Conservation (phyloP, 2,797 vertebrate genomes). For the Heliangelus exortis region DNA sequence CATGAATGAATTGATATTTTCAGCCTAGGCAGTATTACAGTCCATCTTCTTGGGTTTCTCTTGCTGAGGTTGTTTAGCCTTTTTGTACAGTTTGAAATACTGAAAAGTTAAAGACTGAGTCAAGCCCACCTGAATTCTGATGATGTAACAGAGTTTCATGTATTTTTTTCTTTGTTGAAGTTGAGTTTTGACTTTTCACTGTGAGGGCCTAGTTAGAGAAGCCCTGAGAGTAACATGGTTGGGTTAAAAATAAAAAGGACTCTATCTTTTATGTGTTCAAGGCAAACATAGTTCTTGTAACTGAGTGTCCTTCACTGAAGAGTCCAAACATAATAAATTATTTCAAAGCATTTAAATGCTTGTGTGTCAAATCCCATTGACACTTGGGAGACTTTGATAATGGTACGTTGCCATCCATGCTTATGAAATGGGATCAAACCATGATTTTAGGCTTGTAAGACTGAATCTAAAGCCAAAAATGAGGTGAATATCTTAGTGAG, state of each 20-base stretch:
- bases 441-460: not conserved
- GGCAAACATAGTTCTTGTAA: not conserved
- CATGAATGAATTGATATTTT: not conserved
- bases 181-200: not conserved
- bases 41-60: not conserved
- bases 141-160: not conserved
- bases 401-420: not conserved
- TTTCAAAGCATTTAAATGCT: not conserved
- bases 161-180: not conserved
- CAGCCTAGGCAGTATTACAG: not conserved
- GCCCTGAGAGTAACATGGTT: fast-evolving
- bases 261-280: not conserved
- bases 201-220: not conserved
- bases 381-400: not conserved
- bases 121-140: not conserved
- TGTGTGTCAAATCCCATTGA: not conserved
- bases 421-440: not conserved
- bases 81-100: not conserved
- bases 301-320: not conserved
- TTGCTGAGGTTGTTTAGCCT: not conserved
- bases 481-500: not conserved
- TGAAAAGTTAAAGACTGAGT: not conserved
- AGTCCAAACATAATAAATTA: not conserved
- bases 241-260: not conserved
- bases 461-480: not conserved